Evolutionary conservation across 2,888 invertebrate genomes (phyloP).

Genomic region (Xylota sylvarum): DNA sequence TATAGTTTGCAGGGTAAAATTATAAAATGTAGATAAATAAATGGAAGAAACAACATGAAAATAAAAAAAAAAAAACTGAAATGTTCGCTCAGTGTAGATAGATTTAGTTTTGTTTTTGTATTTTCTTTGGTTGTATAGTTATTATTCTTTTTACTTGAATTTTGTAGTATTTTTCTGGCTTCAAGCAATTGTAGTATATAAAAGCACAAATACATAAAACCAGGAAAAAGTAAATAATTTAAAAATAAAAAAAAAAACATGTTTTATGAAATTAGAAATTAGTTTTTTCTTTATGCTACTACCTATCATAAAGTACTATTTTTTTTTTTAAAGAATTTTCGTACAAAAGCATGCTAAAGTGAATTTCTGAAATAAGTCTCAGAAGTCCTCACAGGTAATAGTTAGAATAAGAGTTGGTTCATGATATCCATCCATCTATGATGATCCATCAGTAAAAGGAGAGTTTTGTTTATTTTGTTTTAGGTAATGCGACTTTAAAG

Average conservation of each 20-base stretch:
- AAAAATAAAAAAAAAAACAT: neutral
- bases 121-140: neutral
- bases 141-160: constrained; percentile 16
- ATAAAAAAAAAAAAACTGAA: neutral
- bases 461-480: too few relatives aligned
- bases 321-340: too few relatives aligned
- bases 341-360: neutral
- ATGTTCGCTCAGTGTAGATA: constrained; percentile 32
- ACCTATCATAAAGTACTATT: too few relatives aligned
- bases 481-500: too few relatives aligned
- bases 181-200: neutral
- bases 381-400: too few relatives aligned
- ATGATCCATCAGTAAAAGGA: too few relatives aligned
- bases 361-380: neutral
- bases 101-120: neutral
- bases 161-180: constrained; percentile 23
- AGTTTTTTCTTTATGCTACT: neutral
- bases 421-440: too few relatives aligned
- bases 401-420: too few relatives aligned
- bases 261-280: constrained; percentile 22
- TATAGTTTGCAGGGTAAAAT: constrained; percentile 40
- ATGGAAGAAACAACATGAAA: constrained; percentile 22
- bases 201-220: neutral
- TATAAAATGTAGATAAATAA: constrained; percentile 62
- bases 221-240: neutral